These are phyloP conservation scores for Corydoras maculifer DNA, from an alignment of 2,113 vertebrate genomes.

Conservation along the genomic window DNA sequence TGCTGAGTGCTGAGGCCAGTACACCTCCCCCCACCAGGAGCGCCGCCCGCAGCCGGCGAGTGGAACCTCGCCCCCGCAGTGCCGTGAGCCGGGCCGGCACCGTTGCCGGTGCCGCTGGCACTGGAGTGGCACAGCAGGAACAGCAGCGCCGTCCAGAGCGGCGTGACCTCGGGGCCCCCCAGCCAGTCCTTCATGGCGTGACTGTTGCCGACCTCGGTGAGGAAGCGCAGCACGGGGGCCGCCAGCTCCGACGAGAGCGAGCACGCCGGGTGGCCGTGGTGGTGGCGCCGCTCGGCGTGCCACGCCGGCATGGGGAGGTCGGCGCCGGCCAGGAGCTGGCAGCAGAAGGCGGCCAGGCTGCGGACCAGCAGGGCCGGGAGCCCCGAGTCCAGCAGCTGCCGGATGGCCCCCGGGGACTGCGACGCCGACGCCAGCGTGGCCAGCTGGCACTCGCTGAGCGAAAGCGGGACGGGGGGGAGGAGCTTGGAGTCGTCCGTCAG, in stretches of 20 bases:
- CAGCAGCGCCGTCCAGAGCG: constrained; percentile 91
- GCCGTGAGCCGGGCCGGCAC: constrained; percentile 60
- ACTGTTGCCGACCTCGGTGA: constrained; percentile 95
- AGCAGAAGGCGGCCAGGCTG: constrained; percentile 87
- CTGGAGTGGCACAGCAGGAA: constrained; percentile 95
- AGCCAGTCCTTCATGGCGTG: constrained; percentile 98
- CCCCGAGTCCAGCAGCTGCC: constrained; percentile 91
- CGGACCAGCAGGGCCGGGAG: constrained; percentile 88
- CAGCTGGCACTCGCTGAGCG: constrained; percentile 85
- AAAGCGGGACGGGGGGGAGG: constrained; percentile 74
- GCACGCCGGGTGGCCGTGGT: constrained; percentile 62
- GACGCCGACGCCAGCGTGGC: constrained; percentile 90
- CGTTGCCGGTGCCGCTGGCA: constrained; percentile 70
- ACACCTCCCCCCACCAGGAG: constrained; percentile 62
- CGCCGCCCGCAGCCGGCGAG: constrained; percentile 66
- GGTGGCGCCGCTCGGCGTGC: constrained; percentile 61
- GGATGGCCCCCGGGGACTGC: constrained; percentile 90
- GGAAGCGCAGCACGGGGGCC: constrained; percentile 88
- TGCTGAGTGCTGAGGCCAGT: constrained; percentile 88
- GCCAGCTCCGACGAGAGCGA: constrained; percentile 85
- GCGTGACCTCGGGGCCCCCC: constrained; percentile 92
- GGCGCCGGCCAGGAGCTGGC: constrained; percentile 76
- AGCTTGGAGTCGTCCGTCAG: constrained; percentile 95
- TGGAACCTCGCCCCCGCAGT: constrained; percentile 58
- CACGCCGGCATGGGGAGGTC: constrained; percentile 73